phyloP scores from a whole-genome alignment of 2,797 vertebrate species.

The Synanceia verrucosa region DNA sequence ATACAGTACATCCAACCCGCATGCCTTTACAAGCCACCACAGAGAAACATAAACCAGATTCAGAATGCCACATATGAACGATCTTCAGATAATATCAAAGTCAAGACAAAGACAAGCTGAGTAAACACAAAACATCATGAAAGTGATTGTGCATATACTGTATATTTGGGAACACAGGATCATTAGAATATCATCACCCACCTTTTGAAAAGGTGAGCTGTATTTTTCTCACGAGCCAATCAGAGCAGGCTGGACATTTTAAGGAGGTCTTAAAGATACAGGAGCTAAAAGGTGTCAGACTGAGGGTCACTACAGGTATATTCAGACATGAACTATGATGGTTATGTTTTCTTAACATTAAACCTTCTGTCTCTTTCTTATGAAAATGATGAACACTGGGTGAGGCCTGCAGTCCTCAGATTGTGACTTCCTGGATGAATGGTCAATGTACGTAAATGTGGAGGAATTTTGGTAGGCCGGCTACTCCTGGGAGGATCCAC shows the following conservation, averaged over 20 bases:
- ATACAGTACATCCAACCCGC: background rate
- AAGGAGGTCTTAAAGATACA: background rate
- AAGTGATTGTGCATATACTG: background rate
- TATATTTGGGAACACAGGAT: background rate
- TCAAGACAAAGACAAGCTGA: background rate
- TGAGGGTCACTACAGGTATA: background rate
- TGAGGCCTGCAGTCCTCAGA: background rate
- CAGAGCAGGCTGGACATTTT: background rate
- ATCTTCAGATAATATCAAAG: background rate
- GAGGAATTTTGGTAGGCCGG: background rate
- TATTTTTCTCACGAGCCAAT: background rate
- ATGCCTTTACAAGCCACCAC: background rate
- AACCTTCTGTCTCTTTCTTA: background rate
- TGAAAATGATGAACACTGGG: background rate
- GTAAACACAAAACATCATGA: background rate
- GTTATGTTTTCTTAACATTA: background rate
- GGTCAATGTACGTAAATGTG: background rate
- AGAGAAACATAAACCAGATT: background rate
- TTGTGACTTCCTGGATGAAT: slow-evolving; percentile 3
- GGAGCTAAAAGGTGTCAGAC: background rate
- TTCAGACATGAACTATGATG: background rate
- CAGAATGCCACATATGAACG: background rate
- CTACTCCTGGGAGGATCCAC: background rate
- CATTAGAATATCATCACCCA: background rate
- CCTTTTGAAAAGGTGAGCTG: background rate